A percentile compares a stretch with the other conserved stretches of the same genome.
Evolutionary conservation across 1,140 invertebrate genomes (phyloP).

Genomic region (Hydropsyche tenuis): DNA sequence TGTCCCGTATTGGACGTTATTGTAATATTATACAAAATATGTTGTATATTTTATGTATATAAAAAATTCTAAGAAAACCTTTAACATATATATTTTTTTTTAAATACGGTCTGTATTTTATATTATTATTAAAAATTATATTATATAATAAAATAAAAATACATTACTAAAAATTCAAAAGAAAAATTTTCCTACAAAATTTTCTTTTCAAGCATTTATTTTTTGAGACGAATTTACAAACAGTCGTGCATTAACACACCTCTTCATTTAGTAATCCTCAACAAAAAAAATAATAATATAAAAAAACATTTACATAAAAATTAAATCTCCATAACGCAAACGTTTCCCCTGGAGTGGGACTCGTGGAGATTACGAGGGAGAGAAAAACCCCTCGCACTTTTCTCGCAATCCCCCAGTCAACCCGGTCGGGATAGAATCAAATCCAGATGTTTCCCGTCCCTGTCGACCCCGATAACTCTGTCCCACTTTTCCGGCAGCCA

Average conservation of each 20-base stretch:
- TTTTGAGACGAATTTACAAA: background rate
- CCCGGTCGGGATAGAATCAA: conserved; percentile 15
- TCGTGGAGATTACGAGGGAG: conserved; percentile 15
- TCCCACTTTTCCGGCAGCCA: background rate
- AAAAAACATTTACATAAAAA: conserved; percentile 47
- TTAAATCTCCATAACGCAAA: conserved; percentile 39
- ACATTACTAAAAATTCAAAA: background rate
- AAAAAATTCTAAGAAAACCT: too few species aligned
- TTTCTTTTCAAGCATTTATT: too few species aligned
- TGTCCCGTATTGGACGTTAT: too few species aligned
- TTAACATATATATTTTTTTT: too few species aligned
- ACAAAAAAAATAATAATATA: conserved; percentile 1
- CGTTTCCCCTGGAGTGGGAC: conserved; percentile 27
- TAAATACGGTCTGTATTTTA: too few species aligned
- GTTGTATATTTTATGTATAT: too few species aligned
- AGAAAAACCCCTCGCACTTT: background rate
- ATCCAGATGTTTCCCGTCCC: conserved; percentile 30
- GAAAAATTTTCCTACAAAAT: background rate
- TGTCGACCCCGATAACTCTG: background rate
- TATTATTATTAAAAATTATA: too few species aligned
- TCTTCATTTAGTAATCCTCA: conserved; percentile 6
- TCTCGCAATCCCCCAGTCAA: background rate
- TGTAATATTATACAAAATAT: too few species aligned
- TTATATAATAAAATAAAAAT: background rate
- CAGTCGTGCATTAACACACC: background rate